These are phyloP conservation scores for Chrysochloris asiatica DNA, from an alignment of 2,113 vertebrate genomes.

Conservation along the genomic window DNA sequence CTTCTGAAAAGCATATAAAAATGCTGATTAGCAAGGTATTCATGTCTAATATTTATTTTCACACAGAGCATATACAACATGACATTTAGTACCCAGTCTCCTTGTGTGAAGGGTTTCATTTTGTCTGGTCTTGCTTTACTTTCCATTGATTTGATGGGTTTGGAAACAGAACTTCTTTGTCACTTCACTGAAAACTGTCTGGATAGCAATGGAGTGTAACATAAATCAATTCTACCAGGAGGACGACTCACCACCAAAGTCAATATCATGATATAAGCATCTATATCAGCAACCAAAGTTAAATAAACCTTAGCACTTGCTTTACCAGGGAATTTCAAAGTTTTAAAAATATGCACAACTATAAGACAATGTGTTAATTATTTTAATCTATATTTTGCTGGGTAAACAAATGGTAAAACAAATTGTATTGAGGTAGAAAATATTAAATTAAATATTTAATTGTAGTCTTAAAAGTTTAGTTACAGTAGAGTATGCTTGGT, in stretches of 20 bases:
- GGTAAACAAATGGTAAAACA: neutral
- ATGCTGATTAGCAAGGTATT: conserved; percentile 2
- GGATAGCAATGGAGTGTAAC: conserved; percentile 73
- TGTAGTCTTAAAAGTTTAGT: neutral
- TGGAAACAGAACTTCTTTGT: conserved; percentile 83
- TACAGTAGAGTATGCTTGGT: neutral
- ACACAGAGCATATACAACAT: neutral
- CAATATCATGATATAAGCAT: conserved; percentile 71
- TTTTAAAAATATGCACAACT: conserved; percentile 21
- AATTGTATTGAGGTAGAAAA: neutral
- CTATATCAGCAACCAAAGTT: conserved; percentile 61
- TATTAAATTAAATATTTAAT: neutral
- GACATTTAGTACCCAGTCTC: conserved; percentile 63
- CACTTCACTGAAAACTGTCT: conserved; percentile 81
- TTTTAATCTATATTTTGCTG: neutral
- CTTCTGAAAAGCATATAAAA: neutral
- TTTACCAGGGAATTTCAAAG: neutral
- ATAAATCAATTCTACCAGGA: conserved; percentile 82
- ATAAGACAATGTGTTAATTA: neutral
- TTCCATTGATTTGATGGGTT: conserved; percentile 80
- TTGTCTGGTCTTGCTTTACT: conserved; percentile 74
- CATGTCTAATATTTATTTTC: neutral
- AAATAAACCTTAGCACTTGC: neutral
- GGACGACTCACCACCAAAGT: conserved; percentile 70
- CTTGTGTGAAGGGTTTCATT: conserved; percentile 64